A percentile compares a stretch with the other conserved stretches of the same genome.
phyloP scores from a whole-genome alignment of 2,888 invertebrate genomes.

The Drosophila rubida region DNA sequence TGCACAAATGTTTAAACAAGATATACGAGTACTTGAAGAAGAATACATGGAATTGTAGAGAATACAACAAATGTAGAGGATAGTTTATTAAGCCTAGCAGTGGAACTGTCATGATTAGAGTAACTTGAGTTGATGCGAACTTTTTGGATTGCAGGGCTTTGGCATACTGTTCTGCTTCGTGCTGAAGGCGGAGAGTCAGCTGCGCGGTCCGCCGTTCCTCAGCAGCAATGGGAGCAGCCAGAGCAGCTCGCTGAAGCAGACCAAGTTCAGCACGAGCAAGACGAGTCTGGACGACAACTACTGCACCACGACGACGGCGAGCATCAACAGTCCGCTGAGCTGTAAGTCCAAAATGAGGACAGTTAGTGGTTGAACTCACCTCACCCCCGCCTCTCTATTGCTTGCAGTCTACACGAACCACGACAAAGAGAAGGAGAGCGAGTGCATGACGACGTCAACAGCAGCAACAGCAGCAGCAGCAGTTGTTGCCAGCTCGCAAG shows the following conservation, averaged over 20 bases:
- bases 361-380: background rate
- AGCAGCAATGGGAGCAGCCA: conserved; percentile 69
- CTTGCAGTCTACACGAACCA: conserved; percentile 84
- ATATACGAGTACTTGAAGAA: too few relatives aligned
- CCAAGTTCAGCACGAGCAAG: conserved; percentile 82
- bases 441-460: conserved; percentile 76
- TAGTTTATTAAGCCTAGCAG: too few relatives aligned
- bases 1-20: too few relatives aligned
- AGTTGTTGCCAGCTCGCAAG: conserved; percentile 58
- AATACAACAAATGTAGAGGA: too few relatives aligned
- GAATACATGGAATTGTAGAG: too few relatives aligned
- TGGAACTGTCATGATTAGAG: too few relatives aligned
- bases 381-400: conserved; percentile 4
- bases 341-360: conserved; percentile 77
- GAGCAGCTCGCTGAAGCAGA: conserved; percentile 72
- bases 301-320: conserved; percentile 82
- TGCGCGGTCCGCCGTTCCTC: conserved; percentile 72
- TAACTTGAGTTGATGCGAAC: too few relatives aligned
- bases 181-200: conserved; percentile 83
- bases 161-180: conserved; percentile 84
- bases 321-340: conserved; percentile 84
- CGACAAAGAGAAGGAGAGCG: conserved; percentile 84
- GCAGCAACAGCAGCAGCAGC: conserved; percentile 62
- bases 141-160: conserved; percentile 83
- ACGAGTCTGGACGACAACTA: conserved; percentile 84